Evolutionary conservation across 1,140 invertebrate species (phyloP), one percentile per base, ranked within the genome.

Genomic region (Holcopasites calliopsidis): DNA sequence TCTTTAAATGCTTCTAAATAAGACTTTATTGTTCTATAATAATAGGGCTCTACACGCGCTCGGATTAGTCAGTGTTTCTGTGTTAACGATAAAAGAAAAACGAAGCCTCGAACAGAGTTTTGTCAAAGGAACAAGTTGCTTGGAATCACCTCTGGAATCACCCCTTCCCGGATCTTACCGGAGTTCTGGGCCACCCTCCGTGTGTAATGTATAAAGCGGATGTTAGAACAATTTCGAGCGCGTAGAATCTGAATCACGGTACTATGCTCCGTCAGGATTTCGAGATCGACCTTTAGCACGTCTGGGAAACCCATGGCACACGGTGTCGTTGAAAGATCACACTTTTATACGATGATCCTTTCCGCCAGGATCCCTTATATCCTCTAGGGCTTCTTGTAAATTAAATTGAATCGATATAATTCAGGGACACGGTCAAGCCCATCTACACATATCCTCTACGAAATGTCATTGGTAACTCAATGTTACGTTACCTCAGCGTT

Each of bases 401-500:
- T 85, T 75, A 78, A 81, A 83, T 83, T 61, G 55, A 76, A 83
- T 83, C 75, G 64, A 60, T 78, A 71, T 84, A 77, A 79, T 79
- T 82, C 54, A 16, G 44, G 50, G 57, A 70, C 60, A 60, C 75
- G 75, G 28, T 5, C 40, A 16, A n/a, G 7, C 55, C 44, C 10
- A 13, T 44, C 40, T 18, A 47, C 40, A 31, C 40, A 8, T 31
- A 31, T 42, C 42, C 18, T n/a, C 10, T 18, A 62, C 26, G 21
- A 44, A 31, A 42, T 21, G 42, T 47, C 28, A 21, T n/a, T 31
- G n/a, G 40, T 62, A 47, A 62, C 60, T 62, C 60, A 47, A 44
- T 47, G 60, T 62, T 16, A 5, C 42, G 42, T 62, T 62, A 44
- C 18, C 42, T 23, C 40, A 47, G 42, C 1, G 40, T 13, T 21